phyloP scores from a whole-genome alignment of 2,888 invertebrate genomes.

The Sericinus montela region DNA sequence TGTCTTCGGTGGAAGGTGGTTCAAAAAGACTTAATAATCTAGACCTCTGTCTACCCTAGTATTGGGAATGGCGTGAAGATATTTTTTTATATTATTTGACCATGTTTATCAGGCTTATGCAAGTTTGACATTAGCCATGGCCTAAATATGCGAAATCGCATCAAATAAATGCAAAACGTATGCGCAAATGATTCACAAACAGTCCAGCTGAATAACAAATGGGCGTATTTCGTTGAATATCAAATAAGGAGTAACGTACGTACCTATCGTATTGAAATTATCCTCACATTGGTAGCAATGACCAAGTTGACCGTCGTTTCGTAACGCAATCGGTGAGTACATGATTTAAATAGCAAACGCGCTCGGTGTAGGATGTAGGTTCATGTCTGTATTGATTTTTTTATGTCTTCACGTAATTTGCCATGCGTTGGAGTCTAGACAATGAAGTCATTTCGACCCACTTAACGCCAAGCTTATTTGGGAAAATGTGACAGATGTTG shows the following conservation, averaged over 20 bases:
- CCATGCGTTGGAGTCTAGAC: too few species aligned
- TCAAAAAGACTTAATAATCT: too few species aligned
- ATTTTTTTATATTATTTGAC: too few species aligned
- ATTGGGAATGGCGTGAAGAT: too few species aligned
- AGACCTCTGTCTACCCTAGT: too few species aligned
- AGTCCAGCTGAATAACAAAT: conserved; percentile 19
- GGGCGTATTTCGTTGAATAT: conserved; percentile 2
- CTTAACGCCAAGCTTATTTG: too few species aligned
- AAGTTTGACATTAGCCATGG: conserved; percentile 17
- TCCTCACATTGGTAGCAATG: conserved; percentile 29
- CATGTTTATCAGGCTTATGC: background rate
- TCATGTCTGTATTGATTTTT: too few species aligned
- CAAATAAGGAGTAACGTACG: conserved; percentile 10
- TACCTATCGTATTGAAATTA: conserved; percentile 20
- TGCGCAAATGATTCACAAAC: conserved; percentile 12
- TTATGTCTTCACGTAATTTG: too few species aligned
- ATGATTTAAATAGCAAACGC: background rate
- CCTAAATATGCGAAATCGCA: conserved; percentile 17
- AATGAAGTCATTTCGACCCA: too few species aligned
- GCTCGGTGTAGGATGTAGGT: background rate
- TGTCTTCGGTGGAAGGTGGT: too few species aligned
- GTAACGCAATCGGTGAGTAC: conserved; percentile 19
- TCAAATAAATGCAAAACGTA: conserved; percentile 10
- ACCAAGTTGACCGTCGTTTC: conserved; percentile 33
- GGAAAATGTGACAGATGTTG: too few species aligned